These are phyloP conservation scores for Pangasius mekongensis DNA, from an alignment of 2,797 vertebrate species.

Conservation along the genomic window DNA sequence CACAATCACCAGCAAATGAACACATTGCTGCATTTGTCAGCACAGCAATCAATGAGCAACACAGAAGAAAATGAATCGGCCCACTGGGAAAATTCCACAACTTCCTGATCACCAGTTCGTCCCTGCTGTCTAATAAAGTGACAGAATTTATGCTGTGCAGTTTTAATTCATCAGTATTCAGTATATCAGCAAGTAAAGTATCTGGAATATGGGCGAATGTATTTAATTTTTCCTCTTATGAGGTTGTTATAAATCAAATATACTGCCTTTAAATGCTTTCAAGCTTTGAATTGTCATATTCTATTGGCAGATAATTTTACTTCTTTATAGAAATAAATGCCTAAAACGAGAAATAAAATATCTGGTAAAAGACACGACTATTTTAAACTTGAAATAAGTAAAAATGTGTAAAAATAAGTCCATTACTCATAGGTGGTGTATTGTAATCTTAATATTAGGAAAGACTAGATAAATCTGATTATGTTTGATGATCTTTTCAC, in stretches of 20 bases:
- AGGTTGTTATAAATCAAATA: background rate
- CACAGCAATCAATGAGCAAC: background rate
- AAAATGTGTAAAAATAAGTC: background rate
- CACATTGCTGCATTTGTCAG: background rate
- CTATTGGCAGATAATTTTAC: background rate
- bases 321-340: background rate
- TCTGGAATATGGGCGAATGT: background rate
- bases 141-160: background rate
- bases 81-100: background rate
- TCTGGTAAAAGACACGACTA: background rate
- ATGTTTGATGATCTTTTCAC: background rate
- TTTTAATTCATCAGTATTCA: background rate
- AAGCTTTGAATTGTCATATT: background rate
- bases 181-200: background rate
- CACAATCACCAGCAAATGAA: slow-evolving; percentile 13
- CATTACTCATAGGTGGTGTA: background rate
- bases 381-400: background rate
- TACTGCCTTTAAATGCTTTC: background rate
- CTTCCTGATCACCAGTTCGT: background rate
- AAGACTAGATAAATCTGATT: background rate
- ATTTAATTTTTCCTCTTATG: background rate
- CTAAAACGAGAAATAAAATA: background rate
- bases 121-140: slow-evolving; percentile 8
- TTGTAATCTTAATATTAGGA: background rate
- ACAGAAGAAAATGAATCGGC: background rate